phyloP scores from a whole-genome alignment of 2,113 vertebrate species.

The Coturnix japonica region DNA sequence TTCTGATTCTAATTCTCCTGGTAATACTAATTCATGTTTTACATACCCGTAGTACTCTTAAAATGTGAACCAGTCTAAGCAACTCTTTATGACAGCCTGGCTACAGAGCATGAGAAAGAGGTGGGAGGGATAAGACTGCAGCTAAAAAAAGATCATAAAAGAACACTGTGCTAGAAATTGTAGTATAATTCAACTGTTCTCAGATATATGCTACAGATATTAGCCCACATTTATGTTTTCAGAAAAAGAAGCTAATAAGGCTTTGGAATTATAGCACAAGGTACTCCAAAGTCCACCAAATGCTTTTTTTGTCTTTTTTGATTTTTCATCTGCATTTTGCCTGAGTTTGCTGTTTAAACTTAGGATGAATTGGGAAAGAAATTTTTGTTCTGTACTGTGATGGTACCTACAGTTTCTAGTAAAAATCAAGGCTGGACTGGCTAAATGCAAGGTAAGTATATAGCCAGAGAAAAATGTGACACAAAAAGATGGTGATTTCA shows the following conservation, averaged over 20 bases:
- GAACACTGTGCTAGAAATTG: neutral
- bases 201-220: neutral
- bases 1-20: neutral
- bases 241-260: neutral
- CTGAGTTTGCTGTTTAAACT: neutral
- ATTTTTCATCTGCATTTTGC: neutral
- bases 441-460: neutral
- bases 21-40: slow-evolving; percentile 30
- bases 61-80: slow-evolving; percentile 6
- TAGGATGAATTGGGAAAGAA: neutral
- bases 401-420: neutral
- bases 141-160: neutral
- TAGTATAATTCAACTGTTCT: neutral
- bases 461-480: neutral
- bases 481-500: neutral
- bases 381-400: accelerated
- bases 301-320: neutral
- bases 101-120: neutral
- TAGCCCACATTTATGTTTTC: neutral
- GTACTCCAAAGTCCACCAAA: neutral
- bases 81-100: neutral
- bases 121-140: neutral
- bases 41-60: neutral
- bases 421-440: neutral
- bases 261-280: neutral